A percentile compares a stretch with the other conserved stretches of the same genome.
phyloP scores from a whole-genome alignment of 2,113 vertebrate genomes.

The Hippocampus zosterae region DNA sequence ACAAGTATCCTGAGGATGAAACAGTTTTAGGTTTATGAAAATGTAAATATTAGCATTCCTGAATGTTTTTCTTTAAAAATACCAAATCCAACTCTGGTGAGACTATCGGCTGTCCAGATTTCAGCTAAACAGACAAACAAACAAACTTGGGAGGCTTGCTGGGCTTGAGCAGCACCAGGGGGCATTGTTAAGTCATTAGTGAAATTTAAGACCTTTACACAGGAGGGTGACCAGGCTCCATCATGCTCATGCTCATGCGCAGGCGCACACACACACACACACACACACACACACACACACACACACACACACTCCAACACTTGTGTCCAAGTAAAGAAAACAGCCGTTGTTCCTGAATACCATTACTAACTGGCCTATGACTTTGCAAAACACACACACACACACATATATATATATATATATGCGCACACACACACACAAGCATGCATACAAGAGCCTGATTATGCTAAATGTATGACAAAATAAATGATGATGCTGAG shows the following conservation, averaged over 20 bases:
- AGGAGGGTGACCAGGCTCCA: slow-evolving; percentile 30
- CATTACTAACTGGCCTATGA: slow-evolving; percentile 53
- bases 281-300: slow-evolving; percentile 16
- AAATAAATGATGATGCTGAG: slow-evolving; percentile 30
- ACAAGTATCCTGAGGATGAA: slow-evolving; percentile 3
- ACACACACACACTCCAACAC: slow-evolving; percentile 24
- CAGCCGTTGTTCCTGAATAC: slow-evolving; percentile 56
- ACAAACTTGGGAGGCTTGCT: slow-evolving; percentile 54
- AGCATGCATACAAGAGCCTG: slow-evolving; percentile 11
- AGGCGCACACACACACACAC: slow-evolving; percentile 25
- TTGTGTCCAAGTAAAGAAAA: slow-evolving; percentile 60
- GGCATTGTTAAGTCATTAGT: slow-evolving; percentile 74
- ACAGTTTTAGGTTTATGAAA: slow-evolving; percentile 13
- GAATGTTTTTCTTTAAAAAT: slow-evolving; percentile 27
- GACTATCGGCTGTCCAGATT: slow-evolving; percentile 43
- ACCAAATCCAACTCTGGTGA: slow-evolving; percentile 27
- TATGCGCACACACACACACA: slow-evolving; percentile 19
- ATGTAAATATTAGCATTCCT: slow-evolving; percentile 40
- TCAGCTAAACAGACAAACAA: slow-evolving; percentile 62
- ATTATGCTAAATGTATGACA: slow-evolving; percentile 22
- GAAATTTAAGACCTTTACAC: slow-evolving; percentile 68
- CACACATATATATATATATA: no score
- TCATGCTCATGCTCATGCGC: slow-evolving; percentile 10
- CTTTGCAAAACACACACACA: slow-evolving; percentile 33
- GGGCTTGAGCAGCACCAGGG: slow-evolving; percentile 53